These are phyloP conservation scores for Opisthograptis luteolata DNA, from an alignment of 2,888 invertebrate species.

Conservation along the genomic window DNA sequence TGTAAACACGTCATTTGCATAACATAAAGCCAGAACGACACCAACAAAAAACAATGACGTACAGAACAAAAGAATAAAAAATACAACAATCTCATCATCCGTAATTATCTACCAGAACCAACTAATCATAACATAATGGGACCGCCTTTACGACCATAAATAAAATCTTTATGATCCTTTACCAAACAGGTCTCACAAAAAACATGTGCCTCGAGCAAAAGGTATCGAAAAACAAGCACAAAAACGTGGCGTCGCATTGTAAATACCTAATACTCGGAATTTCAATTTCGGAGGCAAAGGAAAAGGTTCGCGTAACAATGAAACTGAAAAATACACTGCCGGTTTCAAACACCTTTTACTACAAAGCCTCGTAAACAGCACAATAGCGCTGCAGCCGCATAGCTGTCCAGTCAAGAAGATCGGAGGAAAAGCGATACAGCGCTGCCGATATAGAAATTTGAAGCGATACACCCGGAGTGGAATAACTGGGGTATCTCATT, in stretches of 20 bases:
- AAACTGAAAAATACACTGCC: constrained; percentile 66
- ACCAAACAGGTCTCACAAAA: constrained; percentile 60
- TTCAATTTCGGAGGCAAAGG: constrained; percentile 52
- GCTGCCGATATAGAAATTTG: constrained; percentile 53
- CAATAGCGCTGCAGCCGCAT: constrained; percentile 52
- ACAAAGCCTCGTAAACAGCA: constrained; percentile 35
- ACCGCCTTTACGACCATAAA: constrained; percentile 65
- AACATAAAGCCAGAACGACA: constrained; percentile 36
- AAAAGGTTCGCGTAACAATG: constrained; percentile 64
- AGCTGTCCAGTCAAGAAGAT: constrained; percentile 28
- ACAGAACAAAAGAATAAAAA: constrained; percentile 44
- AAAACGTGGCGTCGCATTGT: constrained; percentile 58
- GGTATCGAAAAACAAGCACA: constrained; percentile 45
- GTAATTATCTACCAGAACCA: constrained; percentile 65
- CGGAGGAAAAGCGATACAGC: constrained; percentile 51
- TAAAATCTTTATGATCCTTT: constrained; percentile 62
- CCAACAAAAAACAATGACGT: constrained; percentile 34
- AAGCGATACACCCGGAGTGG: constrained; percentile 65
- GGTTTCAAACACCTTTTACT: constrained; percentile 63
- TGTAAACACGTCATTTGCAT: constrained; percentile 33
- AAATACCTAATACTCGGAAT: constrained; percentile 64
- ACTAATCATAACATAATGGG: constrained; percentile 73
- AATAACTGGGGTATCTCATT: constrained; percentile 74
- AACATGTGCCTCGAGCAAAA: constrained; percentile 55
- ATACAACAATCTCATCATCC: constrained; percentile 62